Evolutionary conservation across 2,113 vertebrate genomes (phyloP), one percentile per base, ranked within the genome.

Genomic region (Amphiprion ocellaris): DNA sequence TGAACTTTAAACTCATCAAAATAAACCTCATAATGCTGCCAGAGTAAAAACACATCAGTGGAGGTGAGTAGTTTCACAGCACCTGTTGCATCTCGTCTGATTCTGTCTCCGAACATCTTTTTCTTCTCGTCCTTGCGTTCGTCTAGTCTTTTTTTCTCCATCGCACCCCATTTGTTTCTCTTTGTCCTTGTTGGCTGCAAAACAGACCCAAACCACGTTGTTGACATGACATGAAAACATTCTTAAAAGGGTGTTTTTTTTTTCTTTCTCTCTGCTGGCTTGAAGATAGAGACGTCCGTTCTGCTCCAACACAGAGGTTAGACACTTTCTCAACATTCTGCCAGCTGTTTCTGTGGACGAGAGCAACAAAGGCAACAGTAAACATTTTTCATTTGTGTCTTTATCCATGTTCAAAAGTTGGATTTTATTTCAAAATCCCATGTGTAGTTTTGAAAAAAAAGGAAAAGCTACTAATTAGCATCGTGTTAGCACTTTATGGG

Each of bases 201-300:
- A 74, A 66, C n/a, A 58, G 28, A 69, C 37, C 50, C 54, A 44
- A 46, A 11, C 2, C 10, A 16, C 62, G 6, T 2, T 61, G 77
- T 66, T 74, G 80, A 70, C 66, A 77, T 39, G 63, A 28, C 41
- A 17, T 46, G 50, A 64, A 76, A 80, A 76, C 62, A 16, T 1
- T 44, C 30, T 62, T 12, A 3, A 61, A 39, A n/a, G 0, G 16
- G 15, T 47, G 30, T 50, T 68, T n/a, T 11, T 69, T 4, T 76
- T 58, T 68, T 23, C 15, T 69, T 4, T 76, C 26, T 65, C 76
- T 77, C 71, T 76, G 76, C 17, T 55, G 80, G 76, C 63, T 79
- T 82, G 63, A 76, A 54, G 67, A 79, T 68, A 79, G 21, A 55
- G 49, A 12, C 4, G 56, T 78, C 67, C 50, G 54, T 55, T 64